phyloP scores from a whole-genome alignment of 1,140 invertebrate genomes.

The Ips typographus region DNA sequence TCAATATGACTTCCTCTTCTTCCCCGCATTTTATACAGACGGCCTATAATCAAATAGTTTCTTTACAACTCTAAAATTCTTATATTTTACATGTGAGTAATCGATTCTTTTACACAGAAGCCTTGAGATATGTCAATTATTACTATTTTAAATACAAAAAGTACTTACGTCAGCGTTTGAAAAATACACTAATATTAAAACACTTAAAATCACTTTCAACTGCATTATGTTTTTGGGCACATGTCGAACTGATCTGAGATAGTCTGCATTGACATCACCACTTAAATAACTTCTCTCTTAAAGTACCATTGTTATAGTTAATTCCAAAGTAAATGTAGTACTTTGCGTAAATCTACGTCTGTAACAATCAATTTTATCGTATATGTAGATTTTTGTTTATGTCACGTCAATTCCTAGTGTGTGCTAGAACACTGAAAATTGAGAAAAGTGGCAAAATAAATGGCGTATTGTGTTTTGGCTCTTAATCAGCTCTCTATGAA shows the following conservation, averaged over 20 bases:
- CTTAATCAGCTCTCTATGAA: no score
- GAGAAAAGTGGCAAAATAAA: no score
- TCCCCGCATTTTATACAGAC: constrained; percentile 22
- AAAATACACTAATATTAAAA: not conserved
- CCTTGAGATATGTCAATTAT: not conserved
- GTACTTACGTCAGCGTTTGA: not conserved
- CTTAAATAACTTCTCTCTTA: not conserved
- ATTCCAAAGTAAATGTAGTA: not conserved
- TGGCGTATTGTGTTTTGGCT: no score
- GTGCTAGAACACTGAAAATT: no score
- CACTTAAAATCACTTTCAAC: not conserved
- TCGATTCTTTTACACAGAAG: not conserved
- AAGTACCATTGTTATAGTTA: not conserved
- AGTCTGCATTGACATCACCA: not conserved
- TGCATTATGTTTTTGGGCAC: not conserved
- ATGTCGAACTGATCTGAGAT: not conserved
- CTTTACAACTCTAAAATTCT: not conserved
- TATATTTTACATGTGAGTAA: not conserved
- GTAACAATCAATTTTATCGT: no score
- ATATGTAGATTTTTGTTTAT: no score
- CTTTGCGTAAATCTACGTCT: not conserved
- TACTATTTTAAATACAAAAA: not conserved
- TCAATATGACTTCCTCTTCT: constrained; percentile 27
- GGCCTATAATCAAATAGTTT: not conserved
- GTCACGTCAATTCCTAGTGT: no score